Conservation (phyloP, 2,797 vertebrate genomes). For the Phoeniculus purpureus region DNA sequence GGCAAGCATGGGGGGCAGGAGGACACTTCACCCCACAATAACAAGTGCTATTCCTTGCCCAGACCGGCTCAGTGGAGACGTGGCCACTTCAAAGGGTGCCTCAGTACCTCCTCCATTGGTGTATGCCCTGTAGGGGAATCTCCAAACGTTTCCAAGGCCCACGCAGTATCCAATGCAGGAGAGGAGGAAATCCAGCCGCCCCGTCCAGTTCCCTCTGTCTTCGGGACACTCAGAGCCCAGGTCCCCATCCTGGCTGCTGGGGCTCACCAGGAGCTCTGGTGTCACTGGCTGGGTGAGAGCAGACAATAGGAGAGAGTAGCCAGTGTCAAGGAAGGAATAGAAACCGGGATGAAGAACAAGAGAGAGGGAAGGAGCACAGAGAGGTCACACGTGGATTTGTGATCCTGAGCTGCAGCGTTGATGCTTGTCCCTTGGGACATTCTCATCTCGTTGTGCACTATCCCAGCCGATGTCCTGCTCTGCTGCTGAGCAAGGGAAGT, state of each 20-base stretch:
- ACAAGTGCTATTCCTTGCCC: not conserved
- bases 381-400: not conserved
- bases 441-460: not conserved
- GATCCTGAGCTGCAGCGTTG: accelerated
- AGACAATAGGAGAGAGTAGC: not conserved
- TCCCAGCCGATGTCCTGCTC: not conserved
- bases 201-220: constrained; percentile 83
- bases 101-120: constrained; percentile 83
- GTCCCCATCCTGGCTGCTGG: constrained; percentile 79
- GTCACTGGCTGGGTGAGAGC: constrained; percentile 64
- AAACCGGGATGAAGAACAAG: not conserved
- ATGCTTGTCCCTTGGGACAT: not conserved
- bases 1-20: not conserved
- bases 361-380: not conserved
- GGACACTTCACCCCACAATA: accelerated
- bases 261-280: constrained; percentile 82
- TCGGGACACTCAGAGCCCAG: constrained; percentile 75
- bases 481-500: not conserved
- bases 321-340: not conserved
- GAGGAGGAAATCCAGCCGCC: constrained; percentile 84
- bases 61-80: not conserved
- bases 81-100: not conserved
- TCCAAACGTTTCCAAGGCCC: constrained; percentile 84
- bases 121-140: constrained; percentile 84
- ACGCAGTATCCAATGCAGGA: constrained; percentile 86